A percentile compares a stretch with the other conserved stretches of the same genome.
phyloP scores from a whole-genome alignment of 2,797 vertebrate species.

The Lepilemur ruficaudatus region DNA sequence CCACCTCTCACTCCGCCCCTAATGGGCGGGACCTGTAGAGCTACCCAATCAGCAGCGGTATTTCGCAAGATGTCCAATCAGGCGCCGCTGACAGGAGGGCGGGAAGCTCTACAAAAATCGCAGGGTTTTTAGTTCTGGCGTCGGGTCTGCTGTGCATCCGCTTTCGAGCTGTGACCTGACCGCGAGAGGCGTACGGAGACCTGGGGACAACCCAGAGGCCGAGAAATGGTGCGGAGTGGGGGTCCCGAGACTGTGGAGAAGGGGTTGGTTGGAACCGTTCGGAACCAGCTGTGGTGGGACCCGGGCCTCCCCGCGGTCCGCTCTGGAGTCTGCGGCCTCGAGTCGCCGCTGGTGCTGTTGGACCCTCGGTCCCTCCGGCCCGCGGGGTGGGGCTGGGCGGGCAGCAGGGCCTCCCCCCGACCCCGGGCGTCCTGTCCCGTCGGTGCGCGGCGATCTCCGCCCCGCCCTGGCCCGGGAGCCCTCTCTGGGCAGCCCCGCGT shows the following conservation, averaged over 20 bases:
- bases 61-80: not conserved
- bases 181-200: not conserved
- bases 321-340: not conserved
- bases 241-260: not conserved
- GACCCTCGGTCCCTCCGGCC: not conserved
- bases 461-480: not conserved
- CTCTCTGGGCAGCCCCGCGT: not conserved
- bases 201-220: not conserved
- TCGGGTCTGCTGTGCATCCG: not conserved
- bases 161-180: not conserved
- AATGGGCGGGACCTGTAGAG: not conserved
- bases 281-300: not conserved
- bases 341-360: not conserved
- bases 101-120: not conserved
- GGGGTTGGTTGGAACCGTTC: not conserved
- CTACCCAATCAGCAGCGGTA: not conserved
- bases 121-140: too few species aligned
- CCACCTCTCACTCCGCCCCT: not conserved
- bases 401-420: too few species aligned
- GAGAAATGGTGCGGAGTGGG: not conserved
- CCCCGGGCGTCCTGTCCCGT: not conserved
- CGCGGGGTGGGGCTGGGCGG: not conserved
- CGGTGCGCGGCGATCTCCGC: not conserved
- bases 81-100: not conserved
- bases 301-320: not conserved